A percentile compares a stretch with the other conserved stretches of the same genome.
Evolutionary conservation across 2,797 vertebrate genomes (phyloP).

Genomic region (Morus bassanus): DNA sequence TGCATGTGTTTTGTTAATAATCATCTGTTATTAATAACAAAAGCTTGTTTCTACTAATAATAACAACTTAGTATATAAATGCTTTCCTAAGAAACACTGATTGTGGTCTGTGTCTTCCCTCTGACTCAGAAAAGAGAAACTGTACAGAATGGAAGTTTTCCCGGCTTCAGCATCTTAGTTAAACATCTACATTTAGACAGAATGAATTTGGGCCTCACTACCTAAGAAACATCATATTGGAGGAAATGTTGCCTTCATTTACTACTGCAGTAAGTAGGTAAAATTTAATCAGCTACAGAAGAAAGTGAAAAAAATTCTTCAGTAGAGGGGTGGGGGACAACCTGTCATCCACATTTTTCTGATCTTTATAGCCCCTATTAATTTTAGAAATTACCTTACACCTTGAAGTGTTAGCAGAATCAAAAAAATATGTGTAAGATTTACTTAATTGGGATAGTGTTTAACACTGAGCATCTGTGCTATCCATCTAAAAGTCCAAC

Average conservation of each 20-base stretch:
- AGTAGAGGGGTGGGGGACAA: not conserved
- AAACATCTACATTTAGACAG: not conserved
- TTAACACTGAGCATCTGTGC: not conserved
- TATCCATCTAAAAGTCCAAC: not conserved
- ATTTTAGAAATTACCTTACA: not conserved
- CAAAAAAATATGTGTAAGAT: not conserved
- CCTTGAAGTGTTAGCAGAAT: not conserved
- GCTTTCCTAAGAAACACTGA: not conserved
- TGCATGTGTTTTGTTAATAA: not conserved
- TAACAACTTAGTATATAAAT: not conserved
- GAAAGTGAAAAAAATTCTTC: not conserved
- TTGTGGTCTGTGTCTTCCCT: not conserved
- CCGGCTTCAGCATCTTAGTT: not conserved
- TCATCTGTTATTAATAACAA: not conserved
- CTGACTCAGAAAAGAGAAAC: not conserved
- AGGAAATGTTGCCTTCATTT: not conserved
- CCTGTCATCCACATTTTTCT: not conserved
- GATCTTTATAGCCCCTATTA: not conserved
- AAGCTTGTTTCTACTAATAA: not conserved
- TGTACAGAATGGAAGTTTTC: not conserved
- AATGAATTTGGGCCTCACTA: not conserved
- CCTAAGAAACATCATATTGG: not conserved
- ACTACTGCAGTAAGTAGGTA: not conserved
- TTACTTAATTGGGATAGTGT: not conserved
- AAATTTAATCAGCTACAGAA: not conserved